Evolutionary conservation across 1,140 invertebrate genomes (phyloP).

Genomic region (Ceratina australensis): DNA sequence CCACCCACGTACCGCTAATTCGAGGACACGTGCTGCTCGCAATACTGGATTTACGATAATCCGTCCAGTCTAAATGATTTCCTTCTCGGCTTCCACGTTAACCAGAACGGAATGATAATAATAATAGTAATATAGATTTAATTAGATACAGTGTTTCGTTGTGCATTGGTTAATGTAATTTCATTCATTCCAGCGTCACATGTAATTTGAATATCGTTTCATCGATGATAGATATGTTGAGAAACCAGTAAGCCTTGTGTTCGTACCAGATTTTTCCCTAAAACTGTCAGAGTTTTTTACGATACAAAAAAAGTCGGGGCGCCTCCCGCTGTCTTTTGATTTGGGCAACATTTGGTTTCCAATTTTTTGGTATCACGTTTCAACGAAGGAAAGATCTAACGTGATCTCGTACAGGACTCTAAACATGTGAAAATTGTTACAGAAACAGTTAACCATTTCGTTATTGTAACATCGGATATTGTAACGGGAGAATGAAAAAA

Average conservation of each 20-base stretch:
- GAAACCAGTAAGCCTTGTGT: no score
- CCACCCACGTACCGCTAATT: conserved; percentile 59
- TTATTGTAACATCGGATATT: not conserved
- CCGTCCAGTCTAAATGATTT: conserved; percentile 1
- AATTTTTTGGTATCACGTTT: not conserved
- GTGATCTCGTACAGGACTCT: not conserved
- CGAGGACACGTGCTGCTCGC: conserved; percentile 27
- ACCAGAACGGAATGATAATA: no score
- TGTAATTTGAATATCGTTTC: no score
- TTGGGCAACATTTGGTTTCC: not conserved
- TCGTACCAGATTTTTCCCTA: no score
- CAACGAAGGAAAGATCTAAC: conserved; percentile 1
- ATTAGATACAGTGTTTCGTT: no score
- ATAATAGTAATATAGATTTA: no score
- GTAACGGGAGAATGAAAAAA: not conserved
- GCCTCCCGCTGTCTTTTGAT: conserved; percentile 22
- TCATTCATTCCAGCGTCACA: no score
- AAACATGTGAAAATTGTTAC: not conserved
- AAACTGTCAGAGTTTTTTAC: conserved; percentile 15
- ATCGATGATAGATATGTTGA: no score
- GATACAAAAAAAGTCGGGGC: conserved; percentile 29
- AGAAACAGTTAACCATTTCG: not conserved
- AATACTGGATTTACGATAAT: not conserved
- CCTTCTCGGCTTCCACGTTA: not conserved
- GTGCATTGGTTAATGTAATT: no score